These are phyloP conservation scores for Hymenochirus boettgeri DNA, from an alignment of 2,113 vertebrate genomes.

Conservation along the genomic window DNA sequence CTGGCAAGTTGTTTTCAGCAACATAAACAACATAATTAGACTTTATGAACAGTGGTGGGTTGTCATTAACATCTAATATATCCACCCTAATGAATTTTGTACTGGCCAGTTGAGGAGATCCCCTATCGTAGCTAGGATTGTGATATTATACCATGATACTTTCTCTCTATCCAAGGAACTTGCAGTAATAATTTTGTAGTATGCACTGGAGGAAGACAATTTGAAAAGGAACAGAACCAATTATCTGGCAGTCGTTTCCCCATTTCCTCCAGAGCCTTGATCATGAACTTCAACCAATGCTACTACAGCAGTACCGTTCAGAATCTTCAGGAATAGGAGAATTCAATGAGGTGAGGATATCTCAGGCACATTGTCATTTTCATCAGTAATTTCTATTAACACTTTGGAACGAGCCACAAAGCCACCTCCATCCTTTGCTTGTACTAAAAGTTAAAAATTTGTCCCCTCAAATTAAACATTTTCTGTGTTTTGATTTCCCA, in stretches of 20 bases:
- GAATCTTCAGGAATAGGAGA: conserved; percentile 61
- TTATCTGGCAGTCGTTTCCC: conserved; percentile 56
- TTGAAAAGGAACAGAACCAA: conserved; percentile 56
- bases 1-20: conserved; percentile 43
- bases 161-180: conserved; percentile 76
- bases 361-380: conserved; percentile 62
- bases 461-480: conserved; percentile 65
- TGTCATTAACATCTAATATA: conserved; percentile 25
- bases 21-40: conserved; percentile 5
- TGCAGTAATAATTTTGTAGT: conserved; percentile 66
- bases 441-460: conserved; percentile 60
- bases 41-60: conserved; percentile 47
- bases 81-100: conserved; percentile 11
- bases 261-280: conserved; percentile 56
- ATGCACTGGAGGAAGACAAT: conserved; percentile 55
- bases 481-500: conserved; percentile 60
- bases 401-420: conserved; percentile 54
- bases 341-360: conserved; percentile 45
- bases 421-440: conserved; percentile 65
- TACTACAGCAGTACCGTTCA: conserved; percentile 52
- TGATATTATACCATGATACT: conserved; percentile 49
- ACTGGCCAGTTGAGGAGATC: conserved; percentile 6
- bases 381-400: conserved; percentile 55
- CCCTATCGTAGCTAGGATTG: conserved; percentile 8
- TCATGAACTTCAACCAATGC: conserved; percentile 65